A percentile compares a stretch with the other conserved stretches of the same genome.
Evolutionary conservation across 2,797 vertebrate genomes (phyloP).

Genomic region (Mus spretus): DNA sequence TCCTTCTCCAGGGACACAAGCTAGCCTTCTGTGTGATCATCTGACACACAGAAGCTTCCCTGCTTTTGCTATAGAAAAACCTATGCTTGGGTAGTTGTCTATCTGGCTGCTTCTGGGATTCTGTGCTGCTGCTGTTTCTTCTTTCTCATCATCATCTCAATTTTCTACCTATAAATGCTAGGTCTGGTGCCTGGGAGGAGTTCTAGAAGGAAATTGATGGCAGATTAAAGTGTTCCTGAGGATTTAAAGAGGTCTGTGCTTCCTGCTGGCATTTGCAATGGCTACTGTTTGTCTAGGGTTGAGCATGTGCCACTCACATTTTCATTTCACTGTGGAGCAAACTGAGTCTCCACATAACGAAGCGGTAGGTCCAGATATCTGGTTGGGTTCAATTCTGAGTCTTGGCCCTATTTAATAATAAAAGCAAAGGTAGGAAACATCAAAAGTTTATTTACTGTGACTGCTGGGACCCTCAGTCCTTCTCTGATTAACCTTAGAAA

Average conservation of each 20-base stretch:
- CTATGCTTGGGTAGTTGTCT: too few relatives aligned
- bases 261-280: rapidly evolving
- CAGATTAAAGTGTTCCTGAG: too few relatives aligned
- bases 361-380: neutral
- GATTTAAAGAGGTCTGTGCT: neutral
- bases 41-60: rapidly evolving
- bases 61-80: neutral
- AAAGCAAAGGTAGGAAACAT: neutral
- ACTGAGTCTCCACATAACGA: neutral
- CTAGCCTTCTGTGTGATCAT: neutral
- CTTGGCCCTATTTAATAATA: neutral
- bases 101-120: neutral
- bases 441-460: neutral
- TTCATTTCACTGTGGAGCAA: neutral
- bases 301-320: rapidly evolving
- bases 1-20: neutral
- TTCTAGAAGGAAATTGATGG: neutral
- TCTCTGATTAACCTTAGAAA: neutral
- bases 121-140: neutral
- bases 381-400: neutral
- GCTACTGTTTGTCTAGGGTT: neutral
- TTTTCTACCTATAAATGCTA: neutral
- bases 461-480: neutral
- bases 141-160: neutral
- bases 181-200: neutral